Evolutionary conservation across 2,797 vertebrate species (phyloP), one percentile per base, ranked within the genome.

Genomic region (Oryzias sinensis): DNA sequence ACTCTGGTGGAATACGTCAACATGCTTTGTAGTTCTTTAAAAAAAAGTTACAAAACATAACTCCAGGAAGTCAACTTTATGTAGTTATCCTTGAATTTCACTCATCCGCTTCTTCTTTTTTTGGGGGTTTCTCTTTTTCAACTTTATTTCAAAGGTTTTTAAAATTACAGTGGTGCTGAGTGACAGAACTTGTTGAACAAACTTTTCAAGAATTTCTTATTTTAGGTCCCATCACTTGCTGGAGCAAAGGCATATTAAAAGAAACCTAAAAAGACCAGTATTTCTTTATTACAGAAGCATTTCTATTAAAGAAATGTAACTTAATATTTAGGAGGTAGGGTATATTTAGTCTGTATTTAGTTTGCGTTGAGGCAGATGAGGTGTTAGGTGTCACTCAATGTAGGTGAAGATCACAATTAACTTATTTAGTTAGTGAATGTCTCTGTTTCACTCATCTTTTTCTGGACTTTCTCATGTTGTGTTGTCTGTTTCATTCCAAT

Each of bases 101-200:
- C 33, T 76, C 68, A 82, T 73, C 33, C n/a, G 29, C 70, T 70
- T 66, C 62, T 60, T 63, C 74, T 77, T 74, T 70, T 80, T 82
- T 79, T 51, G 54, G 53, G 53, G 64, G 59, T 72, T 44, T 46
- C 22, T 54, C 33, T 22, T 56, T 27, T 11, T 15, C 49, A 49
- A 68, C 53, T 62, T 62, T 24, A 49, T 56, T 59, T 65, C 52
- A 59, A 56, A 74, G 47, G 58, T 49, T 56, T 3, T 20, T 18
- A 14, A 53, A 70, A 65, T 74, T 52, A 58, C 40, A 50, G 25
- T 65, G 70, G 74, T 50, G 65, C 62, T 41, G 20, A 27, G 13
- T 62, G 51, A 68, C 43, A 47, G 56, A 53, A 0, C 7, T 70
- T 77, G 81, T 83, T 59, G 80, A 44, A 49, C 1, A 20, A 37